Base-by-base conservation (phyloP, 2,888 invertebrate species). In the Cataglyphis cursor region DNA sequence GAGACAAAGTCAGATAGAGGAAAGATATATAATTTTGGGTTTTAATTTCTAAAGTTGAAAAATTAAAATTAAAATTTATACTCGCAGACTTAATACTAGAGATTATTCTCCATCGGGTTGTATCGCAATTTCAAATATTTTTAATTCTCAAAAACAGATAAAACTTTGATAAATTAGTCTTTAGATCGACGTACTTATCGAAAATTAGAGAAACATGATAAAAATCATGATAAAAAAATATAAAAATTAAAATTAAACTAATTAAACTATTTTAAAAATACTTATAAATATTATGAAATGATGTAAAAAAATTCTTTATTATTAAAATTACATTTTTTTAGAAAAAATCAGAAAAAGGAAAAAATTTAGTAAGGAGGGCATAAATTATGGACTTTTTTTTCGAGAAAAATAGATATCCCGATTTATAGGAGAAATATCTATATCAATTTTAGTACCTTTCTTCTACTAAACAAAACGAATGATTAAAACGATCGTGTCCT, bases 371-470 rank as follows among this genome's bases (percentile, higher is more conserved):
- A 48, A 48, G 48, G 6, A 48, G 18, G 6, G 1, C 18, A 48
- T 44, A 48, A 48, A 15, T 44, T 44, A 44, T 44, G 41, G 41
- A 12, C 41, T 44, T 83, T 61, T 83, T 61, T 57, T 28, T 38
- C 35, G 51, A 75, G 61, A 64, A 54, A 51, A 51, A 51, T 51
- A 18, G 51, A 51, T 51, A 51, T 48, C 6, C 48, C 48, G 48
- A 48, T 48, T 18, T 48, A 18, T 48, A 48, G 48, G 48, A 48
- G 48, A n/a, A n/a, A 51, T n/a, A 51, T n/a, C 51, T 51, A 51
- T 1, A n/a, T 65, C 75, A 54, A 76, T 74, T n/a, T n/a, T 31
- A 31, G 62, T 35, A 31, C 3, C 65, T 21, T 44, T 44, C 18
- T 18, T 15, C 44, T 18, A 28, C 28, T 15, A n/a, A 38, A 12